These are phyloP conservation scores for Sylvia borin DNA, from an alignment of 2,797 vertebrate genomes.

Conservation along the genomic window DNA sequence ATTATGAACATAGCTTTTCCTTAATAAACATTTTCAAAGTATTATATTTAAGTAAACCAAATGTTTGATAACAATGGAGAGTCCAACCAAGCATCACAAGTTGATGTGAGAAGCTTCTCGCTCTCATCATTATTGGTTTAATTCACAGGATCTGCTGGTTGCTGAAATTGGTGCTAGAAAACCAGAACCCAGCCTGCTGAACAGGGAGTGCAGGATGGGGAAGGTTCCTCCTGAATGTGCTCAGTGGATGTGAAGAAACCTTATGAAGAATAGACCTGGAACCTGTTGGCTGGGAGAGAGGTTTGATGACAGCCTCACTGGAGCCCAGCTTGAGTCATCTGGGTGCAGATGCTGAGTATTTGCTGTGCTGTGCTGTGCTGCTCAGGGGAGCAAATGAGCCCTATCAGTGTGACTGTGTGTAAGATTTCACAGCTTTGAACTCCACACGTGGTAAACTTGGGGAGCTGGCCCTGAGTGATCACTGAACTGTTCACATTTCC, in stretches of 20 bases:
- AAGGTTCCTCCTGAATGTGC: background rate
- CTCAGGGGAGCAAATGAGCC: background rate
- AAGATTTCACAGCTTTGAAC: background rate
- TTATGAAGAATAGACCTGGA: accelerated
- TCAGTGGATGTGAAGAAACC: background rate
- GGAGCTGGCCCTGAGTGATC: background rate
- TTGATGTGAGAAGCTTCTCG: background rate
- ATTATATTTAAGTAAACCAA: background rate
- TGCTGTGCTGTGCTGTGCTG: background rate
- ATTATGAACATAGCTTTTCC: background rate
- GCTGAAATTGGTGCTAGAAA: background rate
- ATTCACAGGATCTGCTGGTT: background rate
- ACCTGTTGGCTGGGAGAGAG: background rate
- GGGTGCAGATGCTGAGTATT: background rate
- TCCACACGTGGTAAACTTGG: accelerated
- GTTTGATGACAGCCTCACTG: background rate
- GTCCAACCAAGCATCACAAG: background rate
- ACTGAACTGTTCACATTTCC: background rate
- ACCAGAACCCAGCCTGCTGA: background rate
- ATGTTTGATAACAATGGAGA: background rate
- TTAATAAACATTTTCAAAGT: background rate
- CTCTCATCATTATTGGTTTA: background rate
- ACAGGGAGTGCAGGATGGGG: background rate
- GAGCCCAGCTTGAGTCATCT: background rate
- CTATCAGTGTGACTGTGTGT: background rate